A percentile compares a stretch with the other conserved stretches of the same genome.
These are phyloP conservation scores for Ditula angustiorana DNA, from an alignment of 2,888 invertebrate genomes.

Conservation along the genomic window DNA sequence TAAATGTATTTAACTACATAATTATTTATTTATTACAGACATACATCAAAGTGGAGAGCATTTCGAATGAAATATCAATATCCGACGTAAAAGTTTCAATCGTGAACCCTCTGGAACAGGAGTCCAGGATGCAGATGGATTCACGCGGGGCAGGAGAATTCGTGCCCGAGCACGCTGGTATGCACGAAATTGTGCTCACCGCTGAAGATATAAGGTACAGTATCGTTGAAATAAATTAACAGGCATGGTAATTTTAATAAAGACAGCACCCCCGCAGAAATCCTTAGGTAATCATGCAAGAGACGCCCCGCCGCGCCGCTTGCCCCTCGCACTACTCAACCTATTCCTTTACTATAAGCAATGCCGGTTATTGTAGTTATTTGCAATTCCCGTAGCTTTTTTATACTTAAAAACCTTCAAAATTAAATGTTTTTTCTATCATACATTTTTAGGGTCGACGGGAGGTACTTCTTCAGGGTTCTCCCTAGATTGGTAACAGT, in stretches of 20 bases:
- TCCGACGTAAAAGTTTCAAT: slow-evolving; percentile 91
- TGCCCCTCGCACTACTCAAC: no score
- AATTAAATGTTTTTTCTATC: not conserved
- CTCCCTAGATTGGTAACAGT: slow-evolving; percentile 94
- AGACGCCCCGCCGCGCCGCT: no score
- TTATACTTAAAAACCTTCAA: not conserved
- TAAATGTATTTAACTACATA: no score
- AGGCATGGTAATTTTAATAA: no score
- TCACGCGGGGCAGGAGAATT: slow-evolving; percentile 93
- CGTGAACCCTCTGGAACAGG: slow-evolving; percentile 91
- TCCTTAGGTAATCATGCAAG: no score
- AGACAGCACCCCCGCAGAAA: no score
- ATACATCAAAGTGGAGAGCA: slow-evolving; percentile 90
- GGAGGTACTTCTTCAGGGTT: slow-evolving; percentile 93
- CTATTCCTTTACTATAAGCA: no score
- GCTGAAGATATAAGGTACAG: slow-evolving; percentile 87
- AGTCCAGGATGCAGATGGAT: slow-evolving; percentile 87
- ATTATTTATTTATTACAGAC: slow-evolving; percentile 82
- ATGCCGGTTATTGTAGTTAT: no score
- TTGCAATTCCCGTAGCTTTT: no score
- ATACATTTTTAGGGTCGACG: slow-evolving; percentile 73
- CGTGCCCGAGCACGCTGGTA: slow-evolving; percentile 95
- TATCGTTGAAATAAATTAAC: no score
- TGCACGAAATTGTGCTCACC: slow-evolving; percentile 92
- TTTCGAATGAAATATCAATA: slow-evolving; percentile 89